A percentile compares a stretch with the other conserved stretches of the same genome.
Conservation (phyloP, 2,113 vertebrate genomes). For the Corythornis vintsioides region DNA sequence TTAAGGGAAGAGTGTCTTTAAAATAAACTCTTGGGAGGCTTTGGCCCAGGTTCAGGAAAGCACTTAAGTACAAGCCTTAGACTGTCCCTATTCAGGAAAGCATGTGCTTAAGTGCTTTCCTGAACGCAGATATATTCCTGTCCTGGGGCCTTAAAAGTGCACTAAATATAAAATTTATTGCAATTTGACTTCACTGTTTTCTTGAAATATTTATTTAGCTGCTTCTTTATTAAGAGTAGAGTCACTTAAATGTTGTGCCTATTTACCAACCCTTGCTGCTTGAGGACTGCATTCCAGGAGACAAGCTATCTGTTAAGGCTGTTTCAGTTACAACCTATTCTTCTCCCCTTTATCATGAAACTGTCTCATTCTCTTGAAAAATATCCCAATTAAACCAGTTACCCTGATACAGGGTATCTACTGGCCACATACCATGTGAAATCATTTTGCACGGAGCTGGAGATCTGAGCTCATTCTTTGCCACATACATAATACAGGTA, state of each 20-base stretch:
- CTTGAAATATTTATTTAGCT: constrained; percentile 42
- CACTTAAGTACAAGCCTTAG: constrained; percentile 53
- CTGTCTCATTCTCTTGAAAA: neutral
- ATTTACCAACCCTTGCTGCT: neutral
- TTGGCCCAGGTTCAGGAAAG: constrained; percentile 62
- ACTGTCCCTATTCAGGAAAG: constrained; percentile 53
- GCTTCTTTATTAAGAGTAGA: constrained; percentile 9
- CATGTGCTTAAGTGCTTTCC: constrained; percentile 59
- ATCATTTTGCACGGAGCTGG: neutral
- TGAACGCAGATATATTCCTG: constrained; percentile 44
- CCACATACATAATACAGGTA: neutral
- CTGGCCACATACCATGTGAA: neutral
- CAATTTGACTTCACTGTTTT: constrained; percentile 19
- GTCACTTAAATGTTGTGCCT: neutral
- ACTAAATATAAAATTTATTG: constrained; percentile 49
- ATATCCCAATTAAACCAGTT: neutral
- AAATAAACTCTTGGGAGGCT: constrained; percentile 46
- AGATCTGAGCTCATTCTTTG: neutral
- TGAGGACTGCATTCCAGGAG: neutral
- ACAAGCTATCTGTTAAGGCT: neutral
- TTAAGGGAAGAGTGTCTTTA: constrained; percentile 37
- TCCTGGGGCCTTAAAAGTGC: constrained; percentile 33
- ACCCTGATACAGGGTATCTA: neutral
- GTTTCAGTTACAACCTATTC: neutral
- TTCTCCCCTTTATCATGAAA: neutral